These are phyloP conservation scores for Gyps fulvus DNA, from an alignment of 2,113 vertebrate species.

Conservation along the genomic window DNA sequence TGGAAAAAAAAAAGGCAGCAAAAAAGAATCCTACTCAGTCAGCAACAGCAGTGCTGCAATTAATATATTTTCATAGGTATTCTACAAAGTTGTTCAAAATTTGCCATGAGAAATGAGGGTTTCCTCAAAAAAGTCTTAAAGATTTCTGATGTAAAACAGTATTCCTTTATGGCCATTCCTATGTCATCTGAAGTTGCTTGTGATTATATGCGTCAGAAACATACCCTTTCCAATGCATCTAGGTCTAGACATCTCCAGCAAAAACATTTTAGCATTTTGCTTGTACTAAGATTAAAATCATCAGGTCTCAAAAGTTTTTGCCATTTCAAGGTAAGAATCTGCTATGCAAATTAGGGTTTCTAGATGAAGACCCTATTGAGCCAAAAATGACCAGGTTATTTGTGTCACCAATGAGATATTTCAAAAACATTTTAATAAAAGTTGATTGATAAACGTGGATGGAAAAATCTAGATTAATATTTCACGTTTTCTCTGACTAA, in stretches of 20 bases:
- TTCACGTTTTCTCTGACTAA: not conserved
- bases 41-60: not conserved
- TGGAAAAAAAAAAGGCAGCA: not conserved
- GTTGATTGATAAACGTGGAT: not conserved
- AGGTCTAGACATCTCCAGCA: not conserved
- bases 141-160: not conserved
- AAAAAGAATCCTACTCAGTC: not conserved
- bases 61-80: not conserved
- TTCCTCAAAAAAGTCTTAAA: not conserved
- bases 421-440: not conserved
- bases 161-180: not conserved
- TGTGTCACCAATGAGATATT: not conserved
- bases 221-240: not conserved
- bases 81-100: not conserved
- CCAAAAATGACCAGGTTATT: not conserved
- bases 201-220: not conserved
- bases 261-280: not conserved
- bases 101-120: slow-evolving; percentile 15
- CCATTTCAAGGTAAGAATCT: not conserved
- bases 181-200: not conserved
- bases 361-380: not conserved
- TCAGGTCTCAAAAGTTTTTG: not conserved
- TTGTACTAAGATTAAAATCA: not conserved
- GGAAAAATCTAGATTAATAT: not conserved
- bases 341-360: not conserved